phyloP scores from a whole-genome alignment of 2,113 vertebrate genomes.

The Loxodonta africana region DNA sequence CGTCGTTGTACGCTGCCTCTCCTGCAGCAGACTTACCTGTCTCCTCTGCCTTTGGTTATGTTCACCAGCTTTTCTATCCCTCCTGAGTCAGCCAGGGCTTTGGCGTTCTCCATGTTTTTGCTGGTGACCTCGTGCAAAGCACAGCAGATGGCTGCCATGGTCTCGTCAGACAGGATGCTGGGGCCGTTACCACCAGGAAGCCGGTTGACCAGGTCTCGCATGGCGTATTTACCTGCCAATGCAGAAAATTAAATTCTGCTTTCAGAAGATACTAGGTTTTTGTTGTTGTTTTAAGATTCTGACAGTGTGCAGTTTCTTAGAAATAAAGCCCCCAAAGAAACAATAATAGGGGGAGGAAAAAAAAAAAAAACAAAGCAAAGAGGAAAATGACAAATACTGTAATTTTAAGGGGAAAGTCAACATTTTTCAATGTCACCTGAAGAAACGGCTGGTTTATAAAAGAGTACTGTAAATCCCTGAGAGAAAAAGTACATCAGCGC shows the following conservation, averaged over 20 bases:
- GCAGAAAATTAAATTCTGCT: not conserved
- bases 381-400: slow-evolving; percentile 9
- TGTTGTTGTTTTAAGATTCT: not conserved
- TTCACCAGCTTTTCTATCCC: slow-evolving; percentile 99
- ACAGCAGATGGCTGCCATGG: slow-evolving; percentile 97
- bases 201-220: slow-evolving; percentile 98
- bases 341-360: not conserved
- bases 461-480: slow-evolving; percentile 38
- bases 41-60: slow-evolving; percentile 97
- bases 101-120: slow-evolving; percentile 99
- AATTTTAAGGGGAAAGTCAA: not conserved
- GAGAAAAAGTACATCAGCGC: slow-evolving; percentile 36
- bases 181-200: slow-evolving; percentile 94
- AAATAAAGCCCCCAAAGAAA: not conserved
- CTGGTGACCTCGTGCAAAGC: slow-evolving; percentile 98
- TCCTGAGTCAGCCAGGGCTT: slow-evolving; percentile 96
- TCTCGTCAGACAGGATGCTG: slow-evolving; percentile 95
- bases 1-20: rapidly evolving
- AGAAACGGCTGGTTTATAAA: slow-evolving; percentile 52
- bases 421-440: not conserved
- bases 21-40: slow-evolving; percentile 91
- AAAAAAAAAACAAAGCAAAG: not conserved
- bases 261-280: not conserved
- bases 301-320: not conserved
- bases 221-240: slow-evolving; percentile 95